Evolutionary conservation across 2,797 vertebrate genomes (phyloP).

Genomic region (Triplophysa bombifrons): DNA sequence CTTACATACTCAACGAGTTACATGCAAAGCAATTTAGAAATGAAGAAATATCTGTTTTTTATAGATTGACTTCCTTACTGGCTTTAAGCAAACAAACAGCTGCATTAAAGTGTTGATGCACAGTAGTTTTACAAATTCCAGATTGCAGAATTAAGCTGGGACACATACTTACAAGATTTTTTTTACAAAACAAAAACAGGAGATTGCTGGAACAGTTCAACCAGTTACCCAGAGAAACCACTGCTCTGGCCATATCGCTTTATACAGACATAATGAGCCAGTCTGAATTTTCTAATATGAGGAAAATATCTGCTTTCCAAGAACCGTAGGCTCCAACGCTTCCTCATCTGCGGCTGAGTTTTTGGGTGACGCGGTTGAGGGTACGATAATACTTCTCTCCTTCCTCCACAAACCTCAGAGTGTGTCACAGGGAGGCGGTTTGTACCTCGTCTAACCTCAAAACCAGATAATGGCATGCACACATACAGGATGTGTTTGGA

Average conservation of each 20-base stretch:
- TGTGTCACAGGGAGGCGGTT: conserved; percentile 64
- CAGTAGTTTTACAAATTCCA: neutral
- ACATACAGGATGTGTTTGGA: conserved; percentile 65
- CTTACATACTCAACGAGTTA: neutral
- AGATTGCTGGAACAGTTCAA: conserved; percentile 14
- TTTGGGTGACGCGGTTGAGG: conserved; percentile 32
- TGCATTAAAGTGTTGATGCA: neutral
- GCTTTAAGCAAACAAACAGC: conserved; percentile 9
- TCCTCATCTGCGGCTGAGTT: conserved; percentile 17
- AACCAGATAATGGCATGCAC: conserved; percentile 69
- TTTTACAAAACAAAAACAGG: conserved; percentile 6
- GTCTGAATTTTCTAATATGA: conserved; percentile 28
- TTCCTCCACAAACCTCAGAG: conserved; percentile 59
- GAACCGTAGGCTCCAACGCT: conserved; percentile 19
- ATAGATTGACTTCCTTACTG: neutral
- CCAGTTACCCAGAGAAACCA: conserved; percentile 27
- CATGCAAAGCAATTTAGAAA: neutral
- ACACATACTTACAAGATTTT: neutral
- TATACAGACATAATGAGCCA: conserved; percentile 16
- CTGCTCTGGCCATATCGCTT: conserved; percentile 12
- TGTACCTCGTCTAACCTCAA: conserved; percentile 59
- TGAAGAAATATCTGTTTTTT: neutral
- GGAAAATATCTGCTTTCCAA: conserved; percentile 31
- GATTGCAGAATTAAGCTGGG: conserved; percentile 1
- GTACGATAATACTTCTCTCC: conserved; percentile 46